A percentile compares a stretch with the other conserved stretches of the same genome.
phyloP scores from a whole-genome alignment of 53 echinoderm and acorn worm genomes.

The Paracentrotus lividus region DNA sequence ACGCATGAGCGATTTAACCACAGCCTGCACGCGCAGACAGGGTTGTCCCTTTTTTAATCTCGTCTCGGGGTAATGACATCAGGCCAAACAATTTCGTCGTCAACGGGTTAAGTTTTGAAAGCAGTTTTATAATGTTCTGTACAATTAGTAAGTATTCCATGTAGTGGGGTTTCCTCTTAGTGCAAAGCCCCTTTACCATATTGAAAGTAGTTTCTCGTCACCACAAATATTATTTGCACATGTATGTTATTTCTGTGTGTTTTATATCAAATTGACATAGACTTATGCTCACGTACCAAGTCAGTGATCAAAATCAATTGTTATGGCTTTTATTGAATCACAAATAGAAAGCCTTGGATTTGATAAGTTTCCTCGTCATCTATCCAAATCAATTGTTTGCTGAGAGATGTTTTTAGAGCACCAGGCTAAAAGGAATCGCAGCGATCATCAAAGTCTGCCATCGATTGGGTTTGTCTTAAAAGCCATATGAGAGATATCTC shows the following conservation, averaged over 20 bases:
- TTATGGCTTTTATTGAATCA: not conserved
- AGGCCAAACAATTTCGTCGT: too few relatives aligned
- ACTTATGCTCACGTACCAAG: too few relatives aligned
- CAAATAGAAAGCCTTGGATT: not conserved
- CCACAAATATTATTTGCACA: too few relatives aligned
- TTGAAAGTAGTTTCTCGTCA: too few relatives aligned
- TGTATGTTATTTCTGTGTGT: not conserved
- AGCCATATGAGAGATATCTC: conserved; percentile 19
- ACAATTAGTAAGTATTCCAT: not conserved
- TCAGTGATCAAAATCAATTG: too few relatives aligned
- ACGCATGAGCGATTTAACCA: too few relatives aligned
- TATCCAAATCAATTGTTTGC: not conserved
- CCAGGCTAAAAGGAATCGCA: conserved; percentile 41
- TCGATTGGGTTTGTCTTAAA: conserved; percentile 27
- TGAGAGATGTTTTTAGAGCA: conserved; percentile 6
- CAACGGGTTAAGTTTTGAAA: not conserved
- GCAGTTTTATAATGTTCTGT: not conserved
- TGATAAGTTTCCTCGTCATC: not conserved
- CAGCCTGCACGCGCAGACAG: too few relatives aligned
- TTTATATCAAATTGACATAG: too few relatives aligned
- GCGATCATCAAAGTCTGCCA: not conserved
- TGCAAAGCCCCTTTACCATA: too few relatives aligned
- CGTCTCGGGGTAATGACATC: too few relatives aligned
- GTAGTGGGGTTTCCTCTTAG: not conserved
- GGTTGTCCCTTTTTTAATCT: too few relatives aligned